Conservation (phyloP, 2,113 vertebrate species). For the Psittacula cyanocephala region DNA sequence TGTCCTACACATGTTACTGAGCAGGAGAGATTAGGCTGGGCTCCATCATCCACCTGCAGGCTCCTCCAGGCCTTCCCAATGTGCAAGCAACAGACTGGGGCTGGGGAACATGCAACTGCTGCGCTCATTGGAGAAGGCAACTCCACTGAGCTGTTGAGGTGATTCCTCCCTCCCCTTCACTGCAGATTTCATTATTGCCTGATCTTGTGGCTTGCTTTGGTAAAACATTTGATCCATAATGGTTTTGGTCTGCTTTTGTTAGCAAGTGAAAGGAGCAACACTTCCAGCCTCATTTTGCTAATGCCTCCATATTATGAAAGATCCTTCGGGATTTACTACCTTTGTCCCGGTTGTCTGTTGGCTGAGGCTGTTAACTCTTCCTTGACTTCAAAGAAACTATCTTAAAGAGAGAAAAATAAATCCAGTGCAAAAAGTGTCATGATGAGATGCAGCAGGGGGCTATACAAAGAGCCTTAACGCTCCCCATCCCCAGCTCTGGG, state of each 20-base stretch:
- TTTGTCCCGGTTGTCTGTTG: background rate
- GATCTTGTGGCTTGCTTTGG: background rate
- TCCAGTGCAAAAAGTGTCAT: background rate
- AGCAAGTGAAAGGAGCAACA: background rate
- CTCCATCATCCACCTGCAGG: background rate
- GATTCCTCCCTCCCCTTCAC: background rate
- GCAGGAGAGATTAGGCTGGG: background rate
- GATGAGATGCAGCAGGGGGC: background rate
- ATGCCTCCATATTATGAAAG: background rate
- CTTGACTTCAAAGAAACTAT: background rate
- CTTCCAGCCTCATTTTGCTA: background rate
- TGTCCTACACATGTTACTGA: background rate
- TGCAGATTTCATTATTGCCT: background rate
- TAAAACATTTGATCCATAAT: background rate
- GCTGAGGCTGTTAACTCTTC: background rate
- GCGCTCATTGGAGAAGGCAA: rapidly evolving
- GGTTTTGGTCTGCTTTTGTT: background rate
- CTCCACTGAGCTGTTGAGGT: background rate
- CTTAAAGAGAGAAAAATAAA: background rate
- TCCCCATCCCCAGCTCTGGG: background rate
- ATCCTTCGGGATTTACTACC: background rate
- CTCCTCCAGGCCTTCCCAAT: background rate
- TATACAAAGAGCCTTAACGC: background rate
- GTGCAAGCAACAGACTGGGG: rapidly evolving
- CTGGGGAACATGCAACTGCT: rapidly evolving